A percentile compares a stretch with the other conserved stretches of the same genome.
phyloP scores from a whole-genome alignment of 2,797 vertebrate species.

The Babyrousa celebensis region DNA sequence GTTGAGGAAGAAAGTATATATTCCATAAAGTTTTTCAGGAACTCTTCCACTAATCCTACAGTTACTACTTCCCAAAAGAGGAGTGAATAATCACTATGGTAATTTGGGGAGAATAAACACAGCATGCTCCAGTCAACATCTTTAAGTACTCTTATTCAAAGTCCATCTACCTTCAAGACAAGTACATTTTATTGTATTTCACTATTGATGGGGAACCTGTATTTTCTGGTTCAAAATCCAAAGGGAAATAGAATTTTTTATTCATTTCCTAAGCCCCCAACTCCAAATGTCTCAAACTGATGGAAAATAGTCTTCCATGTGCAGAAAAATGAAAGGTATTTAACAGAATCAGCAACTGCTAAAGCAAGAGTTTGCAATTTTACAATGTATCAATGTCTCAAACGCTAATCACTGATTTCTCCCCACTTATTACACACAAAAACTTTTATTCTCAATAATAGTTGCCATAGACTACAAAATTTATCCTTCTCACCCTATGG shows the following conservation, averaged over 20 bases:
- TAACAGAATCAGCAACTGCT: slow-evolving; percentile 58
- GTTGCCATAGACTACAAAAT: background rate
- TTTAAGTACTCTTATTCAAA: background rate
- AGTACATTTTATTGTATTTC: background rate
- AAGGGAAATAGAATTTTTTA: slow-evolving; percentile 6
- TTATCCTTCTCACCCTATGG: background rate
- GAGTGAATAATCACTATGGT: background rate
- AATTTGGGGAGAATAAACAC: background rate
- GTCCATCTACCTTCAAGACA: background rate
- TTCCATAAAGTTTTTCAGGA: background rate
- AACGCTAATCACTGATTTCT: slow-evolving; percentile 32
- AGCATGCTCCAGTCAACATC: background rate
- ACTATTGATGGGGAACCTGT: background rate
- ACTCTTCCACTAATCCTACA: background rate
- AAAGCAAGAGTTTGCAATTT: slow-evolving; percentile 70
- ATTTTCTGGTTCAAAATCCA: slow-evolving; percentile 65
- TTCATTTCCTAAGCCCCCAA: background rate
- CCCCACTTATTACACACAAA: slow-evolving; percentile 15
- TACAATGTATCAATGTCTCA: slow-evolving; percentile 31
- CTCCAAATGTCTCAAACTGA: background rate
- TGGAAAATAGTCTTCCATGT: slow-evolving; percentile 13
- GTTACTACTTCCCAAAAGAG: background rate
- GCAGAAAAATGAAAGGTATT: background rate
- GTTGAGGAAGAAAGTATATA: background rate
- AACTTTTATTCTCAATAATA: slow-evolving; percentile 46